Evolutionary conservation across 1,140 invertebrate species (phyloP).

Genomic region (Aleiodes sp.): DNA sequence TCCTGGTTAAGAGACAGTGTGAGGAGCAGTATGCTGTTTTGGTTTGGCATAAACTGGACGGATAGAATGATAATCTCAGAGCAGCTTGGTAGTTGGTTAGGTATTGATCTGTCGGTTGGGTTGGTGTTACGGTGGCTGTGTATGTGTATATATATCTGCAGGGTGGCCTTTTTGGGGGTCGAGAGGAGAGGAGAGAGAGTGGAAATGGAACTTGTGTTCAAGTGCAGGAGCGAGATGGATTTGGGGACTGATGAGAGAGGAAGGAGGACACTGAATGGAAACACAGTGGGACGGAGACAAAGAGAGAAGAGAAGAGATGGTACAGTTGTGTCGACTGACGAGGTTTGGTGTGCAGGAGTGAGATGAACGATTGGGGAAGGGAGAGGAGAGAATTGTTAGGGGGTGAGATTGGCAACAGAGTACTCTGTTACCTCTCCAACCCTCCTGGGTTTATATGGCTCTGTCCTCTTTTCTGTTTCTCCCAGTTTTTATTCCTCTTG

Average conservation of each 20-base stretch:
- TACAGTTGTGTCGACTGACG: conserved; percentile 23
- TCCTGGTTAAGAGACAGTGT: not conserved
- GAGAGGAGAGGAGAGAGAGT: conserved; percentile 43
- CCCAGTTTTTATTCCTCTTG: not conserved
- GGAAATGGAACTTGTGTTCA: conserved; percentile 39
- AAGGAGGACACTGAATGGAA: conserved; percentile 13
- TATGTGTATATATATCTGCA: too few species aligned
- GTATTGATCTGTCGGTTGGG: conserved; percentile 62
- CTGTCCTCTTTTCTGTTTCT: conserved; percentile 22
- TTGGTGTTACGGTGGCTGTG: conserved; percentile 52
- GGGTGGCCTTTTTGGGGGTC: conserved; percentile 48
- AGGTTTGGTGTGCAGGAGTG: conserved; percentile 43
- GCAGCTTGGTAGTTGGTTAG: conserved; percentile 58
- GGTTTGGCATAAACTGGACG: conserved; percentile 52
- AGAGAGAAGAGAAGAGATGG: conserved; percentile 22
- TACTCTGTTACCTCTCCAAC: not conserved
- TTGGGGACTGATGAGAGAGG: conserved; percentile 1
- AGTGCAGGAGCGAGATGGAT: conserved; percentile 37
- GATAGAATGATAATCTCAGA: conserved; percentile 59
- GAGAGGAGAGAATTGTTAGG: too few species aligned
- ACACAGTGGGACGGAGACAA: conserved; percentile 26
- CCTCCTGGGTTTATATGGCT: not conserved
- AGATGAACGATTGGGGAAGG: conserved; percentile 45
- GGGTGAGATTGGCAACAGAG: conserved; percentile 49
- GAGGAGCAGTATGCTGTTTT: conserved; percentile 36